A percentile compares a stretch with the other conserved stretches of the same genome.
Conservation (phyloP, 2,888 invertebrate genomes). For the Xanthia icteritia region DNA sequence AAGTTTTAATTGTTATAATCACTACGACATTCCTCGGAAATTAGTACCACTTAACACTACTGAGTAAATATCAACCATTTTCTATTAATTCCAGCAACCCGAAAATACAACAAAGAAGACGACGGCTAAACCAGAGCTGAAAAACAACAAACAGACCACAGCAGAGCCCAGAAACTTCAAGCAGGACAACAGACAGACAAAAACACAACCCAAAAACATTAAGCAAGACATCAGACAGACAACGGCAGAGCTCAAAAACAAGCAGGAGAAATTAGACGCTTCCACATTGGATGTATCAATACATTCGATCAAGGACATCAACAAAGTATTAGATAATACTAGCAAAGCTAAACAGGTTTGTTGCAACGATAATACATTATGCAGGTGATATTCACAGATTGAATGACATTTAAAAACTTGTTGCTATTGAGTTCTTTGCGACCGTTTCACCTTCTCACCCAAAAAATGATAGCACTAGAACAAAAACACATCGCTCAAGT, state of each 20-base stretch:
- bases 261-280: conserved; percentile 71
- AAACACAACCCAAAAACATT: neutral
- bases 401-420: conserved; percentile 9
- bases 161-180: conserved; percentile 59
- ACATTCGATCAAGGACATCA: conserved; percentile 85
- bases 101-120: conserved; percentile 75
- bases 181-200: conserved; percentile 55
- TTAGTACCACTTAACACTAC: too few species aligned
- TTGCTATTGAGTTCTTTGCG: neutral
- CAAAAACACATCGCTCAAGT: too few species aligned
- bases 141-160: conserved; percentile 64
- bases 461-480: too few species aligned
- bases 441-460: neutral
- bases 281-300: conserved; percentile 86
- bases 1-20: too few species aligned
- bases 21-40: too few species aligned
- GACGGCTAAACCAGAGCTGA: conserved; percentile 48
- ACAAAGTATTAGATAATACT: conserved; percentile 75
- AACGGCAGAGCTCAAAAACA: neutral
- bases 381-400: neutral
- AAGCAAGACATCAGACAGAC: conserved; percentile 6
- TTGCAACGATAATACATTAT: conserved; percentile 6
- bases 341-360: conserved; percentile 78
- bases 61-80: neutral
- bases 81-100: conserved; percentile 68